Conservation (phyloP, 2,113 vertebrate species). For the Zosterops lateralis region DNA sequence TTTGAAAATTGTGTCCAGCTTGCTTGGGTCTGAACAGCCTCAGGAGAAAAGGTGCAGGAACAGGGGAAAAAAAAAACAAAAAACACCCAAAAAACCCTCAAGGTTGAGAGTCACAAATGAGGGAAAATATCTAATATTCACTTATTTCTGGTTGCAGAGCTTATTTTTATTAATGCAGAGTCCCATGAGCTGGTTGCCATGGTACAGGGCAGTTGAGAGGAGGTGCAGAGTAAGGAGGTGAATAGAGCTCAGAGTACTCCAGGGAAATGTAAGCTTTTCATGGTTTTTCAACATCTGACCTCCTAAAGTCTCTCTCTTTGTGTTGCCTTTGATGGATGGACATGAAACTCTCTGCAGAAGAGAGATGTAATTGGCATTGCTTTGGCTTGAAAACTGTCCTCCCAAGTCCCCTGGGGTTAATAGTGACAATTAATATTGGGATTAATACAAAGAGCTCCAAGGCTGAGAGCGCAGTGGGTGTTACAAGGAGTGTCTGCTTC, state of each 20-base stretch:
- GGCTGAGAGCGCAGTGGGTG: not conserved
- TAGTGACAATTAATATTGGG: not conserved
- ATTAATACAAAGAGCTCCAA: not conserved
- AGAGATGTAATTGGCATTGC: not conserved
- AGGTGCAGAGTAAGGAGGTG: not conserved
- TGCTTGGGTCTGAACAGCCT: not conserved
- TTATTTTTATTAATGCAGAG: slow-evolving; percentile 13
- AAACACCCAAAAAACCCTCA: rapidly evolving
- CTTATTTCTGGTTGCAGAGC: slow-evolving; percentile 16
- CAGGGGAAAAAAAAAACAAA: not conserved
- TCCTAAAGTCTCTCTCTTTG: not conserved
- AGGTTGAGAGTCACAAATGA: not conserved
- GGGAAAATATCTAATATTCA: not conserved
- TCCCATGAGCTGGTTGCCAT: slow-evolving; percentile 28
- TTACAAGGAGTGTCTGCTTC: not conserved
- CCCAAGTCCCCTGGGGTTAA: not conserved
- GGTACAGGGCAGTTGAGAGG: slow-evolving; percentile 5
- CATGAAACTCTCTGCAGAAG: not conserved
- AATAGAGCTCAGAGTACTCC: not conserved
- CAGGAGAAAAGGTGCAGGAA: not conserved
- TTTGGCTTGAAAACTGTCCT: not conserved
- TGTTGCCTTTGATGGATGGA: not conserved
- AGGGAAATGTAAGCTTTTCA: not conserved
- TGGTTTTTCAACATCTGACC: not conserved
- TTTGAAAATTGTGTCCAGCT: not conserved